Percentiles rank a stretch among this genome's conserved stretches.
Evolutionary conservation across 2,113 vertebrate genomes (phyloP).

Genomic region (Daboia siamensis): DNA sequence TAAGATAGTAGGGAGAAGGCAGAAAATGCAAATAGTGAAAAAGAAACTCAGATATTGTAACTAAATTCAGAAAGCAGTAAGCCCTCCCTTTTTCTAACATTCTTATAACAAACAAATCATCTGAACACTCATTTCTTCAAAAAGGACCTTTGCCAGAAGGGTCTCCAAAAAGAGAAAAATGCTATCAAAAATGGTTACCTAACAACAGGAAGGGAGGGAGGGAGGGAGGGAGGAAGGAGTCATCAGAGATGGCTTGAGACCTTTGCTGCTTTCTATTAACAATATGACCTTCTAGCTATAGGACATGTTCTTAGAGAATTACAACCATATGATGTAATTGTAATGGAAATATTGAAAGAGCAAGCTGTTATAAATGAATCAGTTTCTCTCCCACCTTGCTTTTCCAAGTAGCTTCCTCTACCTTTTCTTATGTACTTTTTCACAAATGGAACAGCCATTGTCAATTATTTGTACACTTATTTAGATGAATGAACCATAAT

Average conservation of each 20-base stretch:
- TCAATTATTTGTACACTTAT: background rate
- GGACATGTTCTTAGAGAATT: background rate
- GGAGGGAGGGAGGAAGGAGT: background rate
- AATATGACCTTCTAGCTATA: background rate
- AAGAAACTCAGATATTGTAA: background rate
- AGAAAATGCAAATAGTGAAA: background rate
- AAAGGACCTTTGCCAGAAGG: background rate
- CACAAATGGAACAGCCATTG: background rate
- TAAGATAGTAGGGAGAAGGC: background rate
- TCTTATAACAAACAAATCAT: background rate
- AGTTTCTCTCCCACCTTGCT: background rate
- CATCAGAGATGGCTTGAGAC: background rate
- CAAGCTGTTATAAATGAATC: background rate
- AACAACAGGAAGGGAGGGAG: background rate
- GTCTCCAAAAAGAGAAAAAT: background rate
- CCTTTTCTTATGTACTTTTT: background rate
- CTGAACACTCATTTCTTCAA: background rate
- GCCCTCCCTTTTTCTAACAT: background rate
- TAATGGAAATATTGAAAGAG: background rate
- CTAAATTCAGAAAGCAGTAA: background rate
- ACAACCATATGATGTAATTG: background rate
- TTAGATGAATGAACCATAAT: background rate
- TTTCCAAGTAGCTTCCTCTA: no score
- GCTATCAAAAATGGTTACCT: background rate
- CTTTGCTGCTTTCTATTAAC: background rate